These are phyloP conservation scores for Ostrea edulis DNA, from an alignment of 1,140 invertebrate species.

Conservation along the genomic window DNA sequence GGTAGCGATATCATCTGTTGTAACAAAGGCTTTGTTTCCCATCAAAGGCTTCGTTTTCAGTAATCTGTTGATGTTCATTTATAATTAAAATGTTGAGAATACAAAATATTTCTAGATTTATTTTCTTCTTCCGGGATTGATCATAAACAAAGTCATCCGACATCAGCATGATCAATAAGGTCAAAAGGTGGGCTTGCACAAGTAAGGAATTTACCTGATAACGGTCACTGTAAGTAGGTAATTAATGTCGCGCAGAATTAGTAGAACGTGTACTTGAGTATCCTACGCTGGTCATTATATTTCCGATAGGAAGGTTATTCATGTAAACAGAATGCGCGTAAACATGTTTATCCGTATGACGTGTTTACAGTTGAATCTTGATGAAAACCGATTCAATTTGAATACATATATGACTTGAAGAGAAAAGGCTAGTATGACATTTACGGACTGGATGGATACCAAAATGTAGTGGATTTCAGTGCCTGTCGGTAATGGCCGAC, in stretches of 20 bases:
- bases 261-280: not conserved
- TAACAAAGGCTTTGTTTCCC: conserved; percentile 6
- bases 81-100: conserved; percentile 28
- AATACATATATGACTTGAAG: not conserved
- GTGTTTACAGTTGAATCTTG: not conserved
- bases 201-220: not conserved
- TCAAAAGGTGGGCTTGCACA: not conserved
- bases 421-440: not conserved
- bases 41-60: not conserved
- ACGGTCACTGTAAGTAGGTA: not conserved
- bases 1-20: not conserved
- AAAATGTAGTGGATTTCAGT: too few species aligned
- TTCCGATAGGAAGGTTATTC: not conserved
- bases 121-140: not conserved
- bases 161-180: too few species aligned
- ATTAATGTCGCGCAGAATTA: not conserved
- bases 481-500: not conserved
- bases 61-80: conserved; percentile 9
- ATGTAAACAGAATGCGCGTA: not conserved
- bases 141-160: too few species aligned
- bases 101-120: not conserved
- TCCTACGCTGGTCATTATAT: not conserved
- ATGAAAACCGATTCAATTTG: not conserved
- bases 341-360: conserved; percentile 16
- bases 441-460: too few species aligned